Evolutionary conservation across 2,797 vertebrate genomes (phyloP).

Genomic region (Echiichthys vipera): DNA sequence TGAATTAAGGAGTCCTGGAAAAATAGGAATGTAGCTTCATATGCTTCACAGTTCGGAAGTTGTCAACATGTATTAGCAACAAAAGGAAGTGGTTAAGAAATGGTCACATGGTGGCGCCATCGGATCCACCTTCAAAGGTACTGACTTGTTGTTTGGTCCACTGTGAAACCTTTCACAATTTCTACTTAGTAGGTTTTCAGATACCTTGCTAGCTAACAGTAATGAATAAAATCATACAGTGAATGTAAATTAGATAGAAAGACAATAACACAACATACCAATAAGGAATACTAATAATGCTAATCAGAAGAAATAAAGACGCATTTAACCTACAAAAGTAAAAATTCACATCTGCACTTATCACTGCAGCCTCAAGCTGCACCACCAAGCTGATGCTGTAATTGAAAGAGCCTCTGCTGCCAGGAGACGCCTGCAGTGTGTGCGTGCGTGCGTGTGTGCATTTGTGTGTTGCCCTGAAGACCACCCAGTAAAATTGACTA

Average conservation of each 20-base stretch:
- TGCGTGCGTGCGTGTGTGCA: conserved; percentile 5
- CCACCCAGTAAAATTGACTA: conserved; percentile 13
- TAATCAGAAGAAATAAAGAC: neutral
- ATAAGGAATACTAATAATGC: neutral
- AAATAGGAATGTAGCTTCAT: neutral
- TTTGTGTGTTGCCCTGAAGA: conserved; percentile 8
- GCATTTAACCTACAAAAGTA: neutral
- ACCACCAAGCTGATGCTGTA: conserved; percentile 13
- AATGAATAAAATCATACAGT: neutral
- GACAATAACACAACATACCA: neutral
- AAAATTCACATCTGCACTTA: too few relatives aligned
- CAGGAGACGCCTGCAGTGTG: neutral
- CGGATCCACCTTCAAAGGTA: neutral
- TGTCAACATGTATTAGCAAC: neutral
- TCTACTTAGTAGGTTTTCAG: neutral
- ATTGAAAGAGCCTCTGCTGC: conserved; percentile 25
- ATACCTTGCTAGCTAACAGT: neutral
- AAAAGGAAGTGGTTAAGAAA: neutral
- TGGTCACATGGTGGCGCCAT: neutral
- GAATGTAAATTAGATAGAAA: neutral
- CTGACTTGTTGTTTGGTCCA: neutral
- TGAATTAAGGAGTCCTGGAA: neutral
- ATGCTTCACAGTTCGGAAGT: neutral
- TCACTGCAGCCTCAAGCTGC: too few relatives aligned
- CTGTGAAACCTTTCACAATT: neutral